Base-by-base conservation (phyloP, 1,140 invertebrate species). In the Oedothorax gibbosus region DNA sequence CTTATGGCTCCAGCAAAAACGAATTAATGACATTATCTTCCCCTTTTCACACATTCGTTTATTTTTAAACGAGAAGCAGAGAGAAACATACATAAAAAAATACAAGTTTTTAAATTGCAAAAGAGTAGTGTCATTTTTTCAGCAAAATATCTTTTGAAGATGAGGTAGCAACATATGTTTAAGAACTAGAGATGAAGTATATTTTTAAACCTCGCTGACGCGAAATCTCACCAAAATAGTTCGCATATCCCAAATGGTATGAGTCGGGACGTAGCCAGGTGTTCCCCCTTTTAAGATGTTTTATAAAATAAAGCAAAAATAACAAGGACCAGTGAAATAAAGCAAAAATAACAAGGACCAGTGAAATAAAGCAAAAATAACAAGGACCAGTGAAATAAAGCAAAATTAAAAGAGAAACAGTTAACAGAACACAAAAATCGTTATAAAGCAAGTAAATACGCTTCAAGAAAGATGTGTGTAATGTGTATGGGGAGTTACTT, bases 161-260 rank as follows among this genome's bases (percentile, higher is more conserved):
- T 14, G 72, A 75, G 72, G 53, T 60, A 35, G 56, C 21, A 75
- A 57, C 72, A 75, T 51, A 75, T 75, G 72, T 75, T 60, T 18
- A 60, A 56, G 60, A 75, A 6, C 53, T 15, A 11, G 56, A 56
- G 72, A 53, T 60, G 72, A 75, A 57, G 72, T 75, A 75, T 75
- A 75, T 75, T 75, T 75, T 75, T 75, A 75, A 49, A 18, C 18
- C 20, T n/a, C 50, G 72, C 54, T 75, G 72, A 75, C 72, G 72
- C 72, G 56, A 75, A 60, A 71, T 53, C n/a, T 51, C 69, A 18
- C 69, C 20, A 53, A 71, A 71, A 71, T 71, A 71, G 69, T 71
- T n/a, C 69, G n/a, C 50, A 71, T 71, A 71, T 71, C 69, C 69
- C 20, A 18, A 15, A 15, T 21, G 11, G 12, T 21, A 35, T 57